Conservation (phyloP, 2,888 invertebrate genomes). For the Labia minor region DNA sequence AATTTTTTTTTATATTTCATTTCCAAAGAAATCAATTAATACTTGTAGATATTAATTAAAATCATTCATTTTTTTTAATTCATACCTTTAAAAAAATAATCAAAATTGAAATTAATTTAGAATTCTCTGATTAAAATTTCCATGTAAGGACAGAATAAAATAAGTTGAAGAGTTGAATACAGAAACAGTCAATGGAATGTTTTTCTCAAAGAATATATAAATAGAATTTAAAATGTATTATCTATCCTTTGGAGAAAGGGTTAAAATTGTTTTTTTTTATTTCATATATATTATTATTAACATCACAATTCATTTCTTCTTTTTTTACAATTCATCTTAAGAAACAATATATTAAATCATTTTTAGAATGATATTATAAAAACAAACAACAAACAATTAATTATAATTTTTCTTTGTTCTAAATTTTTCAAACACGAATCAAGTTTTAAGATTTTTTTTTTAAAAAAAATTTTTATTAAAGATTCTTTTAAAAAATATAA, state of each 20-base stretch:
- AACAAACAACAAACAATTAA: background rate
- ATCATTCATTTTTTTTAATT: background rate
- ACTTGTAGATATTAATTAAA: background rate
- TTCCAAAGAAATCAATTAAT: constrained; percentile 5
- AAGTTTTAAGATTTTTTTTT: background rate
- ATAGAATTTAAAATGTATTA: no score
- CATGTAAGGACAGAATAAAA: no score
- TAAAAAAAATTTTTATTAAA: background rate
- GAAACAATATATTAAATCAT: background rate
- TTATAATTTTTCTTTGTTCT: background rate
- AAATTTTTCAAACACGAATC: background rate
- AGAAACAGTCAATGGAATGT: no score
- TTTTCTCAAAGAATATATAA: no score
- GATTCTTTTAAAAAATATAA: no score
- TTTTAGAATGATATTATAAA: background rate
- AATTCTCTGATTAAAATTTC: background rate
- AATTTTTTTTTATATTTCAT: no score
- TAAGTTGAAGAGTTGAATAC: no score
- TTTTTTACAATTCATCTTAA: background rate
- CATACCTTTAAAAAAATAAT: background rate
- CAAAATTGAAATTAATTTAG: background rate
- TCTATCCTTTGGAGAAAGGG: no score
- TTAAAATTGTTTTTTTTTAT: constrained; percentile 1
- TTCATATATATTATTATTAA: no score
- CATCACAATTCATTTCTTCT: background rate